Percentiles rank a stretch among this genome's conserved stretches.
Conservation (phyloP, 2,888 invertebrate species). For the Drepanosiphum platanoidis region DNA sequence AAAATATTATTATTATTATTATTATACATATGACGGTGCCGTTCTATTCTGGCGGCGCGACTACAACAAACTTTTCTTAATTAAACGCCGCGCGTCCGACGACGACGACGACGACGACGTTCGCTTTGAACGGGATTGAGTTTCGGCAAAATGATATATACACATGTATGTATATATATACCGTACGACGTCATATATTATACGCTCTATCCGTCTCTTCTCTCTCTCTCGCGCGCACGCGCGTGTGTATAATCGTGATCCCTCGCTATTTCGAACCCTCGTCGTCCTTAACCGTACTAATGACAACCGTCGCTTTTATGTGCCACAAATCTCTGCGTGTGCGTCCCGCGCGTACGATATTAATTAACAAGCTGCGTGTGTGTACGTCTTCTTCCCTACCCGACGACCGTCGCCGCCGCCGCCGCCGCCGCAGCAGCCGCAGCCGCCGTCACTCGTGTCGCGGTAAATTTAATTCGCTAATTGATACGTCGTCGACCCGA, state of each 20-base stretch:
- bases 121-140: slow-evolving; percentile 53
- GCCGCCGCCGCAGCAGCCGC: slow-evolving; percentile 9
- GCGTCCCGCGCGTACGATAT: slow-evolving; percentile 46
- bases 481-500: slow-evolving; percentile 49
- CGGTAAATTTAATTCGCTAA: slow-evolving; percentile 56
- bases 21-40: neutral
- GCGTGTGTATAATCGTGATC: slow-evolving; percentile 33
- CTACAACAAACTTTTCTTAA: slow-evolving; percentile 39
- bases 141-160: slow-evolving; percentile 32
- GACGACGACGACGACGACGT: slow-evolving; percentile 2
- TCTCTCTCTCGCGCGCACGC: neutral
- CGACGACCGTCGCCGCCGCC: slow-evolving; percentile 5
- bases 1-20: slow-evolving; percentile 26
- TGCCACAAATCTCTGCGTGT: slow-evolving; percentile 30
- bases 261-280: slow-evolving; percentile 56
- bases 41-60: neutral
- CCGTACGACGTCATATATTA: slow-evolving; percentile 1
- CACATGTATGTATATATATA: neutral
- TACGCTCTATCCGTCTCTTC: neutral
- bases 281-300: slow-evolving; percentile 44
- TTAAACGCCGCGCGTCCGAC: slow-evolving; percentile 24
- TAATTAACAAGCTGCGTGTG: slow-evolving; percentile 59
- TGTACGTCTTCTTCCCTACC: slow-evolving; percentile 23
- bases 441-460: slow-evolving; percentile 1
- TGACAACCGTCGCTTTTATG: slow-evolving; percentile 50